Evolutionary conservation across 2,888 invertebrate species (phyloP).

Genomic region (Thera obeliscata): DNA sequence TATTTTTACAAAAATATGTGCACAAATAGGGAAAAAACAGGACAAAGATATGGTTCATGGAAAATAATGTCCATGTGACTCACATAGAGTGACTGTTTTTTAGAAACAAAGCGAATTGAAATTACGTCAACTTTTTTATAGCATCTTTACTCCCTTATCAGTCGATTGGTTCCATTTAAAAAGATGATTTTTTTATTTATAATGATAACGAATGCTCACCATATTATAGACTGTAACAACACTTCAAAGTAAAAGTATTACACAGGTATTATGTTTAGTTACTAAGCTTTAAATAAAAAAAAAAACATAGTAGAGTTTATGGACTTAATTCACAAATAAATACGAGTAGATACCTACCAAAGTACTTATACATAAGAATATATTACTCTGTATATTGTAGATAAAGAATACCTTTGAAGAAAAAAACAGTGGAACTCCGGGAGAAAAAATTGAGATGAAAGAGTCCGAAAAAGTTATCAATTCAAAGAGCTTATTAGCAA

Average conservation of each 20-base stretch:
- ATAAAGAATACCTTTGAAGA: too few species aligned
- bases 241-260: not conserved
- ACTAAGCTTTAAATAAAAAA: too few species aligned
- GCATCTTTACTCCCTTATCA: constrained; percentile 9
- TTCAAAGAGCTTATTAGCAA: too few species aligned
- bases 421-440: too few species aligned
- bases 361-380: too few species aligned
- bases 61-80: constrained; percentile 21
- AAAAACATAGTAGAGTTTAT: too few species aligned
- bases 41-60: constrained; percentile 17
- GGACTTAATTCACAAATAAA: too few species aligned
- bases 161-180: not conserved
- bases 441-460: too few species aligned
- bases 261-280: too few species aligned
- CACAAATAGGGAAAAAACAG: constrained; percentile 6
- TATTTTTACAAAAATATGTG: not conserved
- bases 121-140: constrained; percentile 4
- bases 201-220: not conserved
- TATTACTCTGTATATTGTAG: too few species aligned
- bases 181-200: not conserved
- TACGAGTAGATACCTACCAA: too few species aligned
- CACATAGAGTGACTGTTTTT: constrained; percentile 22
- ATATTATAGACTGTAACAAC: not conserved
- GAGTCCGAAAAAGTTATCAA: too few species aligned
- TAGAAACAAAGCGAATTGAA: constrained; percentile 19